Evolutionary conservation across 2,888 invertebrate genomes (phyloP).

Genomic region (Augochlorella aurata): DNA sequence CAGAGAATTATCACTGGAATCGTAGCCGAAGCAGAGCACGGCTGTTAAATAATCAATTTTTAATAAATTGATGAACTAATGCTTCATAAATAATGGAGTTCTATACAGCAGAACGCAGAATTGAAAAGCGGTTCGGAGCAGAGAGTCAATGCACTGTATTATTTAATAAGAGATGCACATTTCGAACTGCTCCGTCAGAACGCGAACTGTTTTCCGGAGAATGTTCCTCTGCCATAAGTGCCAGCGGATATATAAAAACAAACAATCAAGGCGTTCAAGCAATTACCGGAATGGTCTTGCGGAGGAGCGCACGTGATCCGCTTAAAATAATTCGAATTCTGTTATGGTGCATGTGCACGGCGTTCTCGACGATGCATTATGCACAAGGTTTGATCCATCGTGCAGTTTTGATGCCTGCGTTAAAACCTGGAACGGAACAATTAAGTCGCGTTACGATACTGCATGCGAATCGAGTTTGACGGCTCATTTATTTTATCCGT

Average conservation of each 20-base stretch:
- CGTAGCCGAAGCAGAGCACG: background rate
- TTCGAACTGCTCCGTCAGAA: background rate
- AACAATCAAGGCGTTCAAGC: constrained; percentile 28
- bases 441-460: constrained; percentile 12
- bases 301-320: constrained; percentile 37
- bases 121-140: background rate
- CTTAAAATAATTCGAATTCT: constrained; percentile 51
- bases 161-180: background rate
- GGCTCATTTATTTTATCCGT: background rate
- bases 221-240: constrained; percentile 7
- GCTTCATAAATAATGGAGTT: background rate
- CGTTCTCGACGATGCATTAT: constrained; percentile 49
- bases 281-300: constrained; percentile 41
- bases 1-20: background rate
- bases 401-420: background rate
- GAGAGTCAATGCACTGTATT: background rate
- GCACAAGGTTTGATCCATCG: constrained; percentile 26
- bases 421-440: constrained; percentile 13
- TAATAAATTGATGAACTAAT: background rate
- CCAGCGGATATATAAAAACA: constrained; percentile 20
- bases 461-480: background rate
- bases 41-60: background rate
- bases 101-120: background rate
- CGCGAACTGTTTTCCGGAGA: background rate
- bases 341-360: constrained; percentile 16